These are phyloP conservation scores for Netelia fuscicornis DNA, from an alignment of 2,888 invertebrate species.

Conservation along the genomic window DNA sequence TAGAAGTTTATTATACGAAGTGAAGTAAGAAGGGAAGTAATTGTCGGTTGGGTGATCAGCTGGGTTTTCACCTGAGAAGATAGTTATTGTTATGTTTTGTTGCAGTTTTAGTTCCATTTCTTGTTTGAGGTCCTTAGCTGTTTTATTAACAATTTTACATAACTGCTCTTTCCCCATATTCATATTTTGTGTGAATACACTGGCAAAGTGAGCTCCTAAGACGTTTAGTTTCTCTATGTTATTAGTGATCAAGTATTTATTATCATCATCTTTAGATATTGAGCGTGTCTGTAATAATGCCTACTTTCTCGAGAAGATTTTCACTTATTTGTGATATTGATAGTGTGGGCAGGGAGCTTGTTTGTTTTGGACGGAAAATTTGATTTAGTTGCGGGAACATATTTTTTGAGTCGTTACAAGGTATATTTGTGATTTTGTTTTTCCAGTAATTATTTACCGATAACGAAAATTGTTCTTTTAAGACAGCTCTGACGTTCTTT, in stretches of 20 bases:
- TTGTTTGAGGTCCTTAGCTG: conserved; percentile 25
- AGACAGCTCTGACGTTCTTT: no score
- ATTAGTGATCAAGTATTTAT: conserved; percentile 19
- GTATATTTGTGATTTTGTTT: no score
- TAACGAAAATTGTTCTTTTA: no score
- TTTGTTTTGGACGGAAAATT: no score
- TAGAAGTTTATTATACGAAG: neutral
- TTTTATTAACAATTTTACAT: conserved; percentile 12
- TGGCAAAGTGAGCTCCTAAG: conserved; percentile 5
- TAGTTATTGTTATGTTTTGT: conserved; percentile 22
- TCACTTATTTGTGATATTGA: neutral
- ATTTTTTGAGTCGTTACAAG: no score
- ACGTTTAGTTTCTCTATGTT: conserved; percentile 26
- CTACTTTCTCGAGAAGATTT: conserved; percentile 9
- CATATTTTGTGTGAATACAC: conserved; percentile 44
- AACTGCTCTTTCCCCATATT: conserved; percentile 10
- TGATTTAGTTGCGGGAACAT: no score
- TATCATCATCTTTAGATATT: neutral
- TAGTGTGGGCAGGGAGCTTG: no score
- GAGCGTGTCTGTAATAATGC: neutral
- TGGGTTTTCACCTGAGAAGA: neutral
- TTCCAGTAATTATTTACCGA: no score
- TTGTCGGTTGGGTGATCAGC: neutral
- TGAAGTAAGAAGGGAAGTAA: conserved; percentile 17
- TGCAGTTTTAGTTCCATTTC: neutral